Evolutionary conservation across 2,888 invertebrate genomes (phyloP).

Genomic region (Copidosoma aretas): DNA sequence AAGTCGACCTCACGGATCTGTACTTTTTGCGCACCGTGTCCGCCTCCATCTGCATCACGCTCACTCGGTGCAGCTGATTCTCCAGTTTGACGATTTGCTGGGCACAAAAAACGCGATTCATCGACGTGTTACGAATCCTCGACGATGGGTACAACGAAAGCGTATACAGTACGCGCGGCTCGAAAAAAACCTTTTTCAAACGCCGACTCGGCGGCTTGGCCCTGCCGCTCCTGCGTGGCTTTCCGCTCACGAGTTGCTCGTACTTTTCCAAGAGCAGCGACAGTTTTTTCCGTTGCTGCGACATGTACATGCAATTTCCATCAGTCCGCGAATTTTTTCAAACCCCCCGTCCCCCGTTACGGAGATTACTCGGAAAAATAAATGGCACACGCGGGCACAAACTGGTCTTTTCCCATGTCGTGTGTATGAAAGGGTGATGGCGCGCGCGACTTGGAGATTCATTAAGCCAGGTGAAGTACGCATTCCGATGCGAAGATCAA

Average conservation of each 20-base stretch:
- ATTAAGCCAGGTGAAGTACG: too few species aligned
- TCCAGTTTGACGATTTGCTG: conserved; percentile 70
- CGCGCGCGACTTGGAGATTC: too few species aligned
- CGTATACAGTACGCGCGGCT: background rate
- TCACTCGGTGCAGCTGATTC: conserved; percentile 81
- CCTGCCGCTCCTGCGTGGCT: conserved; percentile 35
- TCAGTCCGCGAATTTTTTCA: background rate
- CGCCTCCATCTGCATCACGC: conserved; percentile 83
- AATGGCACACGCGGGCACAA: too few species aligned
- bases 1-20: conserved; percentile 69
- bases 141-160: too few species aligned
- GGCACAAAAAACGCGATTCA: background rate
- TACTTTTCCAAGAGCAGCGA: conserved; percentile 54
- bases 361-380: too few species aligned
- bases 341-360: background rate
- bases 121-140: too few species aligned
- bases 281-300: conserved; percentile 54
- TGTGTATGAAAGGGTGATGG: too few species aligned
- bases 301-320: background rate
- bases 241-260: conserved; percentile 54
- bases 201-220: conserved; percentile 56
- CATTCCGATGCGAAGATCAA: too few species aligned
- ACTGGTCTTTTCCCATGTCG: too few species aligned
- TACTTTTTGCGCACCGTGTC: conserved; percentile 81
- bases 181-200: conserved; percentile 69